phyloP scores from a whole-genome alignment of 2,888 invertebrate species.

The Drosophila hawaiiensis region DNA sequence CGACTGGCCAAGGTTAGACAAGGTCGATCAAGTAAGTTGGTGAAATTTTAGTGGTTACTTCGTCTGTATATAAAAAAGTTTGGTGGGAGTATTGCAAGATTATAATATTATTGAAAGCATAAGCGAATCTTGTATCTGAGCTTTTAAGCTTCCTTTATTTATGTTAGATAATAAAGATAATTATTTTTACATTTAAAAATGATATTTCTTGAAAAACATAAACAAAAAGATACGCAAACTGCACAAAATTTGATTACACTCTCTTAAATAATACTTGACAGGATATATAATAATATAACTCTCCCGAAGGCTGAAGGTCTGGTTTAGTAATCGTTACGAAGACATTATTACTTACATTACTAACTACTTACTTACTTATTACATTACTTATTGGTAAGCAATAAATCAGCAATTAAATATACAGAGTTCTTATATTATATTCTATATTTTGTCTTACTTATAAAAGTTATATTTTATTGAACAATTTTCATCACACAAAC shows the following conservation, averaged over 20 bases:
- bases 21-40: slow-evolving; percentile 28
- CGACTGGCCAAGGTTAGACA: slow-evolving; percentile 44
- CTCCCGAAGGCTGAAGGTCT: background rate
- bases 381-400: background rate
- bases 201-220: background rate
- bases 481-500: background rate
- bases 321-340: background rate
- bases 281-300: background rate
- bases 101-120: background rate
- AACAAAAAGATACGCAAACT: background rate
- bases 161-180: background rate
- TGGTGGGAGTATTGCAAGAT: background rate
- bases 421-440: background rate
- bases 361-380: background rate
- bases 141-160: background rate
- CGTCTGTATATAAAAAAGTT: background rate
- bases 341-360: background rate
- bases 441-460: background rate
- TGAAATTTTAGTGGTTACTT: slow-evolving; percentile 24
- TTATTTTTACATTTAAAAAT: background rate
- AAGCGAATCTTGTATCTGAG: background rate
- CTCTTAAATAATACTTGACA: background rate
- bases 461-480: background rate
- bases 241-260: background rate
- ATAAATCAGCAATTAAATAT: background rate